Percentiles rank a stretch among this genome's conserved stretches.
Conservation (phyloP, 2,888 invertebrate species). For the Phasia obesa region DNA sequence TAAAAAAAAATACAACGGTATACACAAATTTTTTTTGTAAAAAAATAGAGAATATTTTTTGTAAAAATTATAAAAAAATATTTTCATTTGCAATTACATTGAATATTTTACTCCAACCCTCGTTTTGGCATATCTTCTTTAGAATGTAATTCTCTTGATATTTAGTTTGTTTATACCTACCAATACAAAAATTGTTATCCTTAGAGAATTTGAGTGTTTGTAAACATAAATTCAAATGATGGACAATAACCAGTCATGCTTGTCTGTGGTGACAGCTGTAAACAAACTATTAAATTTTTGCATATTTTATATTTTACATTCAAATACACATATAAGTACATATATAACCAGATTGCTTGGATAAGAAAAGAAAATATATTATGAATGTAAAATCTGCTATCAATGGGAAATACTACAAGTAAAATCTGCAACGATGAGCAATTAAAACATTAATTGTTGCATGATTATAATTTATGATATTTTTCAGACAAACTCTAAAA, state of each 20-base stretch:
- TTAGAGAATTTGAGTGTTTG: conserved; percentile 7
- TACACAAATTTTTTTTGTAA: too few relatives aligned
- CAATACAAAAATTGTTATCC: neutral
- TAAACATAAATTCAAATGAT: conserved; percentile 9
- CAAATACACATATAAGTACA: neutral
- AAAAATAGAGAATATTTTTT: too few relatives aligned
- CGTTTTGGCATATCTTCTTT: neutral
- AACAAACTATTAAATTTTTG: neutral
- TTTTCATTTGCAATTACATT: neutral
- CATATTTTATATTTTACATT: neutral
- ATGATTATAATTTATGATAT: too few relatives aligned
- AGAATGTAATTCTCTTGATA: neutral
- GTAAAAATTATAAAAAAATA: neutral
- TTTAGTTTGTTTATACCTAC: neutral
- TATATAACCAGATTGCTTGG: neutral
- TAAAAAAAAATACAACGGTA: too few relatives aligned
- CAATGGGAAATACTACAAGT: neutral
- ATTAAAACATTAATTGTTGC: neutral
- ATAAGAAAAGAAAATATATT: neutral
- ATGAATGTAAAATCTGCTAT: neutral
- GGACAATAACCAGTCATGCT: conserved; percentile 20
- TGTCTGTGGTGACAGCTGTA: conserved; percentile 27
- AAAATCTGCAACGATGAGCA: neutral
- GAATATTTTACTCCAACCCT: neutral
- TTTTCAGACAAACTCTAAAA: too few relatives aligned